Conservation (phyloP, 2,797 vertebrate species). For the Chrosomus eos region DNA sequence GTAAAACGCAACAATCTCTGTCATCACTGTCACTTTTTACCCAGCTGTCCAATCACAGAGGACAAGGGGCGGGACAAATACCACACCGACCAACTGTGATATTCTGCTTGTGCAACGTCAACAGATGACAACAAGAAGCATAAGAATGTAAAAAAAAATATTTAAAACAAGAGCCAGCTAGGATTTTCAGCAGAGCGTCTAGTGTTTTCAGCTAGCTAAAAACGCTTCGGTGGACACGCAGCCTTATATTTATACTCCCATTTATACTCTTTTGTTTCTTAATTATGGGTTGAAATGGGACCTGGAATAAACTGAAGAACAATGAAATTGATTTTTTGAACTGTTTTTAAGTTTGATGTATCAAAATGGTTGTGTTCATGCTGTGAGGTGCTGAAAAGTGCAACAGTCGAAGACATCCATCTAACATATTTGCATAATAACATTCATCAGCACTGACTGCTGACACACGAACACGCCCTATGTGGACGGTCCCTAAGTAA, state of each 20-base stretch:
- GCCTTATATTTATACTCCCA: no score
- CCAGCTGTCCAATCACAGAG: neutral
- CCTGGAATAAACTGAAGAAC: neutral
- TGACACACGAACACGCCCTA: neutral
- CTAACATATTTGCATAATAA: neutral
- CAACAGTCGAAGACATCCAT: neutral
- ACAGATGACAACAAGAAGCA: neutral
- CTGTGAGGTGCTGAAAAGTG: neutral
- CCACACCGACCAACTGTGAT: neutral
- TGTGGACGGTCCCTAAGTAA: constrained; percentile 55
- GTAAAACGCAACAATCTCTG: no score
- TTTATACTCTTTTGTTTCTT: no score
- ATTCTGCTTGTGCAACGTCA: neutral
- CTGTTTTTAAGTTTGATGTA: neutral
- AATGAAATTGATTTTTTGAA: neutral
- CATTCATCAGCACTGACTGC: neutral
- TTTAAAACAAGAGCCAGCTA: no score
- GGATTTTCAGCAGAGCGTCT: no score
- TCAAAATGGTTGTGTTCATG: neutral
- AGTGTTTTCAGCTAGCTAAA: no score
- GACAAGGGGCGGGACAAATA: neutral
- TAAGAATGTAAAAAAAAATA: neutral
- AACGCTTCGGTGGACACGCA: no score
- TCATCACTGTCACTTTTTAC: no score
- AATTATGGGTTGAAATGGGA: no score